Evolutionary conservation across 92 coral and sea anemone genomes (phyloP).

Genomic region (Siderastrea siderea): DNA sequence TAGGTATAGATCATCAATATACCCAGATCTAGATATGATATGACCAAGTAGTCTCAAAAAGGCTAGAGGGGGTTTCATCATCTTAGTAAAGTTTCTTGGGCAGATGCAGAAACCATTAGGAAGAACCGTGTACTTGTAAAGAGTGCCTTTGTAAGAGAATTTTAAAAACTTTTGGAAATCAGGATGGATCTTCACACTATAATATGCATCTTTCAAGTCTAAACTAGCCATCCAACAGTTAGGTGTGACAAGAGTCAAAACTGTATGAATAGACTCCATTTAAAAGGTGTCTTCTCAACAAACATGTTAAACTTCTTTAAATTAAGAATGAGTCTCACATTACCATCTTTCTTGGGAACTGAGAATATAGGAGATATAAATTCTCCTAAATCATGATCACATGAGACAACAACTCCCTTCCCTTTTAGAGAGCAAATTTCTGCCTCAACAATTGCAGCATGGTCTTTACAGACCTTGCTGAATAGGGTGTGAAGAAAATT

Average conservation of each 20-base stretch:
- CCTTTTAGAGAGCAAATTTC: slow-evolving; percentile 9
- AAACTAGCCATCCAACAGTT: slow-evolving; percentile 71
- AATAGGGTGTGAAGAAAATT: slow-evolving; percentile 35
- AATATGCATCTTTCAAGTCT: slow-evolving; percentile 76
- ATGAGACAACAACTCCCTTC: slow-evolving; percentile 36
- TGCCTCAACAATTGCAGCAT: slow-evolving; percentile 19
- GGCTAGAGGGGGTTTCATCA: slow-evolving; percentile 74
- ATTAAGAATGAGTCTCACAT: slow-evolving; percentile 43
- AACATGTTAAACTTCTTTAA: slow-evolving; percentile 45
- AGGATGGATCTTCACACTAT: slow-evolving; percentile 44
- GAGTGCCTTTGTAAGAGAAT: no score
- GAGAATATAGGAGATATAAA: slow-evolving; percentile 71
- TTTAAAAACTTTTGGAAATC: no score
- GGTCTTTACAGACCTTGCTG: slow-evolving; percentile 8
- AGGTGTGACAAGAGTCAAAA: slow-evolving; percentile 52
- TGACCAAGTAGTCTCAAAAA: slow-evolving; percentile 42
- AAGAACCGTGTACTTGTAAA: slow-evolving; percentile 54
- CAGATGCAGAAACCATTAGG: slow-evolving; percentile 72
- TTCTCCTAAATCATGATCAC: slow-evolving; percentile 38
- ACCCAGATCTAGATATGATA: slow-evolving; percentile 47
- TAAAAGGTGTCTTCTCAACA: neutral
- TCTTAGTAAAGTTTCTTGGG: slow-evolving; percentile 75
- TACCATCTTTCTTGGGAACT: slow-evolving; percentile 62
- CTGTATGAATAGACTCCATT: slow-evolving; percentile 66
- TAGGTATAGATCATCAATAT: slow-evolving; percentile 67